Percentiles rank a stretch among this genome's conserved stretches.
Evolutionary conservation across 2,797 vertebrate genomes (phyloP).

Genomic region (Anas flavirostris): DNA sequence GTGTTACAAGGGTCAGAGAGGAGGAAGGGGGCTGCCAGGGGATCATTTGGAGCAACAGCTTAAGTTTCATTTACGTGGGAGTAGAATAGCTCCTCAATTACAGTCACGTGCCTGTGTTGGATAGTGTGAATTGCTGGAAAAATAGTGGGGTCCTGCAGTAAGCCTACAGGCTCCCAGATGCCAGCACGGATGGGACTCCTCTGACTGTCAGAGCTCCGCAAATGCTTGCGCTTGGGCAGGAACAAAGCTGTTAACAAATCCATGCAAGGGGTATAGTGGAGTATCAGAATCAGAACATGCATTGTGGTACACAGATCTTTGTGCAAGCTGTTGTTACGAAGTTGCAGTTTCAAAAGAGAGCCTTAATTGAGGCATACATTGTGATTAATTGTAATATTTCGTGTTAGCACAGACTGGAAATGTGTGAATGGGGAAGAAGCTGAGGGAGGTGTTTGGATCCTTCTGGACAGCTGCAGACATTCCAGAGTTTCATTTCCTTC

Average conservation of each 20-base stretch:
- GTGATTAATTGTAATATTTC: neutral
- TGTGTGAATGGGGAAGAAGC: neutral
- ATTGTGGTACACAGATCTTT: neutral
- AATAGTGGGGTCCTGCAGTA: neutral
- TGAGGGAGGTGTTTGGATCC: neutral
- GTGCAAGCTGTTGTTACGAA: neutral
- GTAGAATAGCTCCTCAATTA: neutral
- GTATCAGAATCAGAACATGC: fast-evolving
- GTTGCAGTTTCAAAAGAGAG: neutral
- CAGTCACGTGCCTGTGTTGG: neutral
- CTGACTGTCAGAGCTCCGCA: neutral
- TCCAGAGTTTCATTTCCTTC: constrained; percentile 61
- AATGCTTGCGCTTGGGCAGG: fast-evolving
- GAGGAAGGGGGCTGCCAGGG: neutral
- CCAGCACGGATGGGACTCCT: neutral
- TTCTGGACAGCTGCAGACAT: constrained; percentile 39
- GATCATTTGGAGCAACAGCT: neutral
- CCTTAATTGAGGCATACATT: neutral
- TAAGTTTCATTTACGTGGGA: neutral
- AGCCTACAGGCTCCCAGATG: neutral
- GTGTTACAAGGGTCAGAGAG: neutral
- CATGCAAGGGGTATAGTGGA: neutral
- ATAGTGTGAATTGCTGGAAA: neutral
- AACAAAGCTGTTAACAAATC: neutral
- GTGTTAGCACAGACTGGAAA: neutral